A percentile compares a stretch with the other conserved stretches of the same genome.
Evolutionary conservation across 2,113 vertebrate species (phyloP).

Genomic region (Gallinago undulata): DNA sequence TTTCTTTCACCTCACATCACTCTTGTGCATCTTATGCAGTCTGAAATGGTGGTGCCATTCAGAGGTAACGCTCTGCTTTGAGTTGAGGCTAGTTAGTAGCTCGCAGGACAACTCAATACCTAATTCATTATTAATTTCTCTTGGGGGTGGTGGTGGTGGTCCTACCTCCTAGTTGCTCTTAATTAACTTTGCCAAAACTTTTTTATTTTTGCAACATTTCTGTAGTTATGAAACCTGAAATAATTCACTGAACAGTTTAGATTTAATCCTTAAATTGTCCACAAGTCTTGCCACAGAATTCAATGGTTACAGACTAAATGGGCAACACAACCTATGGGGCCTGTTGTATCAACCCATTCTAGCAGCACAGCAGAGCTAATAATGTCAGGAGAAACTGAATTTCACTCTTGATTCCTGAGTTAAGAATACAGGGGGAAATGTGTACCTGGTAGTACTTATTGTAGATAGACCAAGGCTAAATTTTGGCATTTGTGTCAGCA

Average conservation of each 20-base stretch:
- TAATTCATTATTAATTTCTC: neutral
- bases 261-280: neutral
- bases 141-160: accelerated
- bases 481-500: neutral
- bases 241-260: neutral
- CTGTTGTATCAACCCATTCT: neutral
- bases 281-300: neutral
- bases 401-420: neutral
- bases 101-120: neutral
- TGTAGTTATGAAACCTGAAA: neutral
- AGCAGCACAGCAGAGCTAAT: neutral
- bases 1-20: neutral
- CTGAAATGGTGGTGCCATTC: neutral
- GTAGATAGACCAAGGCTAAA: neutral
- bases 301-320: neutral
- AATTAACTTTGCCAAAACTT: neutral
- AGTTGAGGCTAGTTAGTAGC: neutral
- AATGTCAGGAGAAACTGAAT: neutral
- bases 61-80: neutral
- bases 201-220: neutral
- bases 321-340: neutral
- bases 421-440: neutral
- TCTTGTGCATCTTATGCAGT: neutral
- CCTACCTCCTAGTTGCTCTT: neutral
- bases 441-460: neutral